Evolutionary conservation across 2,113 vertebrate genomes (phyloP).

Genomic region (Brachypteracias leptosomus): DNA sequence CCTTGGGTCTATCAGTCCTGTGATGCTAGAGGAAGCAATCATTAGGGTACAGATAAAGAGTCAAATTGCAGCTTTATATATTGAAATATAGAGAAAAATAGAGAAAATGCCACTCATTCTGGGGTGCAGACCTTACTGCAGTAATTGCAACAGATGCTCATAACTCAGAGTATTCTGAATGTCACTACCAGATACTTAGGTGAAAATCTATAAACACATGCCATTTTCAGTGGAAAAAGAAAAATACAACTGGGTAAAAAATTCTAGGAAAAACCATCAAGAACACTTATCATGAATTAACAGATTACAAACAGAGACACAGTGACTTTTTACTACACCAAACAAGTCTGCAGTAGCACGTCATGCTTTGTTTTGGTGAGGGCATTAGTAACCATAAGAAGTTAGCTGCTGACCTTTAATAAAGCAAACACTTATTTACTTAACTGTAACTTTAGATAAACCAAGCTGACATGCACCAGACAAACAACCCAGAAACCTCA

Average conservation of each 20-base stretch:
- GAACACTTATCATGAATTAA: not conserved
- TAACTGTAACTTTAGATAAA: not conserved
- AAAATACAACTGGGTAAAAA: not conserved
- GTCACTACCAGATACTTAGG: not conserved
- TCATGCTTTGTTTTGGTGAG: not conserved
- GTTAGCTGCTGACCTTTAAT: not conserved
- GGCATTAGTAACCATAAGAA: not conserved
- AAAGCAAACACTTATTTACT: not conserved
- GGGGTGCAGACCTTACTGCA: not conserved
- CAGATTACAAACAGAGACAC: not conserved
- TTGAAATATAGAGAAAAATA: not conserved
- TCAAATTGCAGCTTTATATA: not conserved
- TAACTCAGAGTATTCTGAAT: not conserved
- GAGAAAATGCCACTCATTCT: not conserved
- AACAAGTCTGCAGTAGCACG: not conserved
- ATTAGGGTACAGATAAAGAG: not conserved
- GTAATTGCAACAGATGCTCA: not conserved
- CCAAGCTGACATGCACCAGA: not conserved
- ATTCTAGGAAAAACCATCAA: not conserved
- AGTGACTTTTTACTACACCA: not conserved
- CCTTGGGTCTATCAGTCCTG: not conserved
- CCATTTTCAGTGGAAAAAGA: not conserved
- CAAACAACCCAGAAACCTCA: not conserved
- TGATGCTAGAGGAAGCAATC: not conserved
- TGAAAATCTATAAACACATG: fast-evolving